A percentile compares a stretch with the other conserved stretches of the same genome.
phyloP scores from a whole-genome alignment of 2,888 invertebrate genomes.

The Euplagia quadripunctaria region DNA sequence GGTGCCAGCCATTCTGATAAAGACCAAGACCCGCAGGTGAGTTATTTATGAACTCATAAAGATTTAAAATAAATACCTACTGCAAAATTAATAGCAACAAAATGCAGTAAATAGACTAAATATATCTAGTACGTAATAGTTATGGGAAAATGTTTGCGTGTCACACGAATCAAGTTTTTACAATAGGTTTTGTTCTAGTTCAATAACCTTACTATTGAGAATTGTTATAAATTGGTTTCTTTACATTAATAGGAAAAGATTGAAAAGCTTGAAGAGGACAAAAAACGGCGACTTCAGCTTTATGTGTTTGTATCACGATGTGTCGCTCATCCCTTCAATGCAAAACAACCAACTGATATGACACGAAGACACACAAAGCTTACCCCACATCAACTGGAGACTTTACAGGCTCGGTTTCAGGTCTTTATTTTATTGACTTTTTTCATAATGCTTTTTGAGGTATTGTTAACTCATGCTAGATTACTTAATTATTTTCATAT shows the following conservation, averaged over 20 bases:
- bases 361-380: constrained; percentile 98
- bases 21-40: constrained; percentile 93
- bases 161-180: background rate
- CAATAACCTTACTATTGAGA: background rate
- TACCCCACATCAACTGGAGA: constrained; percentile 97
- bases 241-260: constrained; percentile 92
- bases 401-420: constrained; percentile 97
- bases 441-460: background rate
- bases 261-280: constrained; percentile 98
- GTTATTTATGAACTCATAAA: background rate
- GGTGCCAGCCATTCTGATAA: constrained; percentile 97
- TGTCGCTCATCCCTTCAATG: constrained; percentile 99
- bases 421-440: constrained; percentile 73
- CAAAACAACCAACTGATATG: constrained; percentile 99
- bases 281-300: constrained; percentile 97
- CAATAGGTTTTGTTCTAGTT: constrained; percentile 2
- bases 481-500: background rate
- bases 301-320: constrained; percentile 99
- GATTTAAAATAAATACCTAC: too few relatives aligned
- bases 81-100: background rate
- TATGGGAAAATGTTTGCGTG: constrained; percentile 7
- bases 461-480: background rate
- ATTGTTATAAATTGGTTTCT: constrained; percentile 9
- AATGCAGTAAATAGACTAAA: background rate
- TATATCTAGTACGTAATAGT: background rate